Evolutionary conservation across 2,113 vertebrate species (phyloP).

Genomic region (Notarius quadriscutis): DNA sequence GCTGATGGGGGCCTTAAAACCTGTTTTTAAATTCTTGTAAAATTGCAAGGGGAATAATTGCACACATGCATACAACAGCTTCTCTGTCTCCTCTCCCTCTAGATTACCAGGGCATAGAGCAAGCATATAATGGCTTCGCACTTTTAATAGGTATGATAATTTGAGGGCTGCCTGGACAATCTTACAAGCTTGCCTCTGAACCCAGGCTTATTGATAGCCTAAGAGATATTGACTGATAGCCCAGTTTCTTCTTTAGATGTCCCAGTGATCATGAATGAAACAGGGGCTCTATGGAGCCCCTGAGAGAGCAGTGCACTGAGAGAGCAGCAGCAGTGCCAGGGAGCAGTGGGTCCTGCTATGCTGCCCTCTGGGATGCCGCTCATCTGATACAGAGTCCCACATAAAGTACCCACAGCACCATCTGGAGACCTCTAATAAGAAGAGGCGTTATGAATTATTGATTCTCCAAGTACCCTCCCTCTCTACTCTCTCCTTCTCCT

Average conservation of each 20-base stretch:
- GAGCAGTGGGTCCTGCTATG: constrained; percentile 56
- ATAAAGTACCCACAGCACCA: constrained; percentile 63
- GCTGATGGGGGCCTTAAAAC: not conserved
- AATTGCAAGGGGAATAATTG: constrained; percentile 31
- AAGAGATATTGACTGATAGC: constrained; percentile 57
- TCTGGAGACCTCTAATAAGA: constrained; percentile 74
- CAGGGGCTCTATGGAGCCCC: constrained; percentile 41
- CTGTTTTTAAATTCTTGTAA: not conserved
- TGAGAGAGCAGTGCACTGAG: constrained; percentile 2
- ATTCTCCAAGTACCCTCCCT: constrained; percentile 57
- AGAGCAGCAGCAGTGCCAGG: constrained; percentile 42
- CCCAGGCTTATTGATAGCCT: constrained; percentile 60
- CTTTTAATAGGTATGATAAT: constrained; percentile 26
- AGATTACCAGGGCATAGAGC: not conserved
- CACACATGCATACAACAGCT: constrained; percentile 23
- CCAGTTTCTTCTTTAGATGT: constrained; percentile 43
- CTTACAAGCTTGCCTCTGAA: constrained; percentile 51
- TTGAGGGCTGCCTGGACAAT: constrained; percentile 39
- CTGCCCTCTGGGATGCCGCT: constrained; percentile 57
- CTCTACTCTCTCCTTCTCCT: constrained; percentile 20
- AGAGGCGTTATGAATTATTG: constrained; percentile 76
- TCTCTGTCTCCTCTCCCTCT: not conserved
- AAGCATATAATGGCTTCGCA: not conserved
- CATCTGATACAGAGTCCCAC: constrained; percentile 68
- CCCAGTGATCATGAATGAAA: constrained; percentile 65